Evolutionary conservation across 1,140 invertebrate species (phyloP), one percentile per base, ranked within the genome.

Genomic region (Phymorhynchus buccinoides): DNA sequence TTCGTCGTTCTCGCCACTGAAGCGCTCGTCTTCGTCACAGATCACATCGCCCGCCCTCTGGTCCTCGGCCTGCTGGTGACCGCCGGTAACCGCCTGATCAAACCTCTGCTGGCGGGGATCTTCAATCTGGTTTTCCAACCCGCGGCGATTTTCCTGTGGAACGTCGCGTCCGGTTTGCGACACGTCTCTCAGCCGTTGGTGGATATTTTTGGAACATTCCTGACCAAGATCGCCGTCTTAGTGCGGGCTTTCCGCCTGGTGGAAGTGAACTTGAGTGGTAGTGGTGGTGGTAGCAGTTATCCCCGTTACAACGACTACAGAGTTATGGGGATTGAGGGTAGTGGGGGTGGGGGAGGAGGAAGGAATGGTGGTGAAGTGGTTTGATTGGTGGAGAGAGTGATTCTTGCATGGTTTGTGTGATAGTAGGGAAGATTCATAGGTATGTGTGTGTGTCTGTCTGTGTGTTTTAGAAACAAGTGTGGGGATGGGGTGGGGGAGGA

Each of bases 61-160:
- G 41, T 84, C 30, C 22, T 84, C 18, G 83, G 83, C 39, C 27
- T 84, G 18, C 14, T 84, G 7, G 41, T 39, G 12, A 66, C 35
- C 32, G 18, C 75, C 27, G 83, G 83, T 0, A 80, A 84, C 75
- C 48, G n/a, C 9, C 56, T 84, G 32, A 22, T 84, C 35, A 84
- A 84, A 52, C 83, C 83, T 12, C 27, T 84, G 1, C 35, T 84
- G 52, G 75, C 83, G 3, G 52, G 35, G n/a, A 7, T 44, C 44
- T 84, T 84, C 75, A 84, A 75, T 52, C 35, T 84, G 22, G 3
- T 79, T n/a, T 3, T 84, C 30, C 83, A 84, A 52, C 83, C 83
- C 0, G 4, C 80, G 18, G 37, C 68, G 37, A 80, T 84, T 30
- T 84, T 84, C 30, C 30, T 52, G 30, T 79, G 83, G 83, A 84